Conservation (phyloP, 64 coral and sea anemone genomes). For the Trachythela sp. region DNA sequence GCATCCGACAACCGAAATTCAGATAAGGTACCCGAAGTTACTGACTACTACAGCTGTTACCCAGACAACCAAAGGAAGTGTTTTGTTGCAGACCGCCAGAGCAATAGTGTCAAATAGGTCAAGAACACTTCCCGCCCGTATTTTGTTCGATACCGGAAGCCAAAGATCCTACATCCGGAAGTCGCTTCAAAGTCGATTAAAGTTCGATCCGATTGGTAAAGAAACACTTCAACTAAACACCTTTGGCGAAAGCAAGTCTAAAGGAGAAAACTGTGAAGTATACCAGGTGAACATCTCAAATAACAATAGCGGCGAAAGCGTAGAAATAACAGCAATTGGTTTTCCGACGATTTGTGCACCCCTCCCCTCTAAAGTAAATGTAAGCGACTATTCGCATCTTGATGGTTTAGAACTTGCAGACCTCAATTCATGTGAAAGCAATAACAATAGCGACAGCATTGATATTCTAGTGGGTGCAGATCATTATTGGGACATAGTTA, state of each 20-base stretch:
- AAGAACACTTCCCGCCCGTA: slow-evolving; percentile 24
- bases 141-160: slow-evolving; percentile 48
- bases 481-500: slow-evolving; percentile 65
- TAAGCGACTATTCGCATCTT: slow-evolving; percentile 25
- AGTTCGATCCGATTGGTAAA: slow-evolving; percentile 30
- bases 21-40: neutral
- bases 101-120: slow-evolving; percentile 28
- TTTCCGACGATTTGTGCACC: slow-evolving; percentile 47
- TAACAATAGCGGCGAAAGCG: slow-evolving; percentile 15
- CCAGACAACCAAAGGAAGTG: slow-evolving; percentile 33
- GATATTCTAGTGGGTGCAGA: slow-evolving; percentile 62
- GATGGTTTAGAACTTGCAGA: slow-evolving; percentile 45
- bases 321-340: slow-evolving; percentile 37
- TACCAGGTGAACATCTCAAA: slow-evolving; percentile 41
- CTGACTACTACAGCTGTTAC: too few species aligned
- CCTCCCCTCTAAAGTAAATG: neutral
- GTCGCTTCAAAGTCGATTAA: slow-evolving; percentile 26
- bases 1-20: neutral
- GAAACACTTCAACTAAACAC: slow-evolving; percentile 35
- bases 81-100: slow-evolving; percentile 39
- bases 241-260: slow-evolving; percentile 46
- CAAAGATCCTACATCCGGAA: slow-evolving; percentile 39
- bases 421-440: slow-evolving; percentile 7
- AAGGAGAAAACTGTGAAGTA: slow-evolving; percentile 45
- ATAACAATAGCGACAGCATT: neutral